Conservation (phyloP, 2,888 invertebrate species). For the Hyposoter didymator region DNA sequence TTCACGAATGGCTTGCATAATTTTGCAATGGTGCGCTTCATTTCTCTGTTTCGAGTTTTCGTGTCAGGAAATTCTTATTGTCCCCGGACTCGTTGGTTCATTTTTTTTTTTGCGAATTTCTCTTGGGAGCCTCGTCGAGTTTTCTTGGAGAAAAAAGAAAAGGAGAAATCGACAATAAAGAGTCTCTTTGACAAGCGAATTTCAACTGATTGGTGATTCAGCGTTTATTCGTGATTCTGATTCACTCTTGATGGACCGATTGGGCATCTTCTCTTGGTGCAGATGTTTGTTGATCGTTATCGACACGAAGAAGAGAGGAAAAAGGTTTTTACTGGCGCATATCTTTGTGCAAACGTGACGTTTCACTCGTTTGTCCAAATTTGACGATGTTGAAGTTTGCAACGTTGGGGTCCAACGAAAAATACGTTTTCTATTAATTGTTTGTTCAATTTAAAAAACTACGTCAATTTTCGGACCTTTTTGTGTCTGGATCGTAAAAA, state of each 20-base stretch:
- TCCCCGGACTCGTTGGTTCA: conserved; percentile 1
- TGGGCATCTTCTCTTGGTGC: conserved; percentile 10
- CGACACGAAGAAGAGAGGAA: background rate
- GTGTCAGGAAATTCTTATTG: background rate
- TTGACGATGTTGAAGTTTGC: too few species aligned
- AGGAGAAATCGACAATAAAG: background rate
- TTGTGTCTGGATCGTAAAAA: too few species aligned
- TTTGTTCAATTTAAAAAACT: too few species aligned
- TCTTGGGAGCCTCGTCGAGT: background rate
- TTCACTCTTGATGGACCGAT: conserved; percentile 15
- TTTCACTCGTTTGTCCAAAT: background rate
- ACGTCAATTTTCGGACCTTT: too few species aligned
- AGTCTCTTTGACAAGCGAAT: conserved; percentile 19
- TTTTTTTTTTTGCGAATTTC: background rate
- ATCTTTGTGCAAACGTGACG: background rate
- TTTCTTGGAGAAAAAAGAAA: background rate
- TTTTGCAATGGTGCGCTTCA: background rate
- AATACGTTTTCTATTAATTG: too few species aligned
- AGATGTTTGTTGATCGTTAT: conserved; percentile 5
- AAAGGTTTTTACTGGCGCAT: background rate
- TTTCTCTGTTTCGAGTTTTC: background rate
- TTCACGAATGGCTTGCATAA: conserved; percentile 19
- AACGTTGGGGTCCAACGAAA: too few species aligned
- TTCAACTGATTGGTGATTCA: conserved; percentile 57
- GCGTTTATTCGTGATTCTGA: conserved; percentile 33